Evolutionary conservation across 2,888 invertebrate species (phyloP).

Genomic region (Ophion costatus): DNA sequence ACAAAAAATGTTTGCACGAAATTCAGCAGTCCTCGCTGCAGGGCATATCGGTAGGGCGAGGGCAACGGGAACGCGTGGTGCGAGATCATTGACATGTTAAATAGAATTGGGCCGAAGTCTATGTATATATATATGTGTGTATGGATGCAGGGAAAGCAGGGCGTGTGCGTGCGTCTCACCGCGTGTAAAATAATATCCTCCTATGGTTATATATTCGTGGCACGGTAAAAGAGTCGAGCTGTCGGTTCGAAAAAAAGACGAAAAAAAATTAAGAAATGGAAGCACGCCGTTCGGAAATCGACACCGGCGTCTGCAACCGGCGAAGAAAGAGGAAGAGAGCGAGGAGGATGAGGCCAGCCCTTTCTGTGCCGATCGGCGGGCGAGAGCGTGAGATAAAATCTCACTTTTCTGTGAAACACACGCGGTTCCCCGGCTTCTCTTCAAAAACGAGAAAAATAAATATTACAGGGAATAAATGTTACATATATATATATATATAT

Average conservation of each 20-base stretch:
- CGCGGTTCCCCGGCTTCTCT: constrained; percentile 65
- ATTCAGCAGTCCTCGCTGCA: neutral
- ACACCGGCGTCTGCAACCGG: constrained; percentile 71
- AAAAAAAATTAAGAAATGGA: constrained; percentile 45
- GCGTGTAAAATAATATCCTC: constrained; percentile 76
- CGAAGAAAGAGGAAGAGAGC: constrained; percentile 34
- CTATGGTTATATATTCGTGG: constrained; percentile 57
- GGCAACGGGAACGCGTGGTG: constrained; percentile 67
- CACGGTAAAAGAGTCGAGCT: constrained; percentile 64
- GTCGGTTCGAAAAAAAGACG: constrained; percentile 58
- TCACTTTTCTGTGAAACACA: constrained; percentile 74
- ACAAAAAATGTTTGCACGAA: neutral
- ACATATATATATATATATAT: constrained; percentile 14
- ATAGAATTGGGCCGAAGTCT: constrained; percentile 61
- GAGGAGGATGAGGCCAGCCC: constrained; percentile 13
- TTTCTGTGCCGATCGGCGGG: constrained; percentile 62
- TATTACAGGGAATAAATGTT: constrained; percentile 46
- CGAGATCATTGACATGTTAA: constrained; percentile 73
- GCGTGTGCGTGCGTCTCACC: constrained; percentile 53
- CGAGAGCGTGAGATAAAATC: constrained; percentile 76
- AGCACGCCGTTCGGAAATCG: constrained; percentile 75
- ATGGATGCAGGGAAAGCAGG: constrained; percentile 23
- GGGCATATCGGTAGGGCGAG: neutral
- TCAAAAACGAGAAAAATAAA: constrained; percentile 56
- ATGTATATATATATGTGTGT: constrained; percentile 9